These are phyloP conservation scores for Meteorus cinctellus DNA, from an alignment of 2,888 invertebrate species.

Conservation along the genomic window DNA sequence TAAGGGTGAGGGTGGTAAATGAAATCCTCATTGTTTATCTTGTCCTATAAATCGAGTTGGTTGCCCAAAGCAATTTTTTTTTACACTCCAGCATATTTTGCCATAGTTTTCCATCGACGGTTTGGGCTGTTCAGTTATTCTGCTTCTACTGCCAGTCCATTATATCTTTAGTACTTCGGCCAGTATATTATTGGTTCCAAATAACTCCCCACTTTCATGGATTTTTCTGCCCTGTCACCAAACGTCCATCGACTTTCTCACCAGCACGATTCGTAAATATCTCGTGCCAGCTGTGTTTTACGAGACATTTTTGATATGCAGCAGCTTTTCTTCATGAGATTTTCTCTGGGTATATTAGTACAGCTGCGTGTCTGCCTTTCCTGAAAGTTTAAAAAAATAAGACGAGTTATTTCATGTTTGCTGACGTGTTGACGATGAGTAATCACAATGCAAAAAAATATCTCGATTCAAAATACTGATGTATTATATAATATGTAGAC, in stretches of 20 bases:
- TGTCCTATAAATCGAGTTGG: slow-evolving; percentile 64
- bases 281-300: slow-evolving; percentile 64
- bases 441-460: slow-evolving; percentile 14
- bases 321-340: slow-evolving; percentile 21
- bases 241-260: slow-evolving; percentile 54
- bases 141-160: slow-evolving; percentile 4
- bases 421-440: slow-evolving; percentile 31
- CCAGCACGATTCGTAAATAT: slow-evolving; percentile 63
- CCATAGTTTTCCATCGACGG: slow-evolving; percentile 17
- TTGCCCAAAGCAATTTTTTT: slow-evolving; percentile 40
- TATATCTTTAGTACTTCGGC: background rate
- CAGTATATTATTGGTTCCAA: background rate
- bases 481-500: slow-evolving; percentile 24
- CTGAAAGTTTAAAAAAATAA: background rate
- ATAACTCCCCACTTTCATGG: slow-evolving; percentile 12
- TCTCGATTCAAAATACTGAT: background rate
- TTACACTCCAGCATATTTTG: background rate
- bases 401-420: slow-evolving; percentile 14
- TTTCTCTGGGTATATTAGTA: slow-evolving; percentile 35
- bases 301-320: slow-evolving; percentile 47
- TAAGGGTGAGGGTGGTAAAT: slow-evolving; percentile 48
- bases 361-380: slow-evolving; percentile 1
- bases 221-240: slow-evolving; percentile 41
- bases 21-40: slow-evolving; percentile 67
- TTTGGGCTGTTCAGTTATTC: slow-evolving; percentile 14